Conservation (phyloP, 2,113 vertebrate genomes). For the Hypanus sabinus region DNA sequence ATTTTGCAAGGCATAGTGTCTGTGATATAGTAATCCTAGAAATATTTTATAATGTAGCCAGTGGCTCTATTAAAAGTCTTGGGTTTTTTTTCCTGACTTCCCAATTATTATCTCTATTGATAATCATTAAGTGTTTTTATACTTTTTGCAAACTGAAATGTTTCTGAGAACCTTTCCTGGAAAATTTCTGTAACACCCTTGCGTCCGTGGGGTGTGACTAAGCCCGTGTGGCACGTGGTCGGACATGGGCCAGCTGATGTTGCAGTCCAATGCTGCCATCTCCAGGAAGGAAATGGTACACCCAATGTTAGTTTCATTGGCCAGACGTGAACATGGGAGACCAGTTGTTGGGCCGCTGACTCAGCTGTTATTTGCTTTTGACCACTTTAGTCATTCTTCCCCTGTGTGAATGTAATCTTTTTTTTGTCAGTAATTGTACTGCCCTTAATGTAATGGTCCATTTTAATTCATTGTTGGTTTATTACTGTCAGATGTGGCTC, state of each 20-base stretch:
- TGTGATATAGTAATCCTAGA: neutral
- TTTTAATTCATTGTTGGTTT: neutral
- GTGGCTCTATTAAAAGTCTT: neutral
- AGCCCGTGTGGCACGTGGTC: neutral
- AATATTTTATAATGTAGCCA: neutral
- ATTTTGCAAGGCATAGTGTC: neutral
- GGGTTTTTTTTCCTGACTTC: too few relatives aligned
- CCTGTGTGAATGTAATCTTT: neutral
- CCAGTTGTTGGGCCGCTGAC: neutral
- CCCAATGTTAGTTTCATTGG: neutral
- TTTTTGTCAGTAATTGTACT: neutral
- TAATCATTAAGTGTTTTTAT: neutral
- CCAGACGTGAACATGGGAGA: neutral
- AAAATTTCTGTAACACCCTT: neutral
- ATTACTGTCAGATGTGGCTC: neutral
- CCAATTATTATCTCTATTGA: neutral
- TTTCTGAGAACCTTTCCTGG: constrained; percentile 7
- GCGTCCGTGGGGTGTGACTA: neutral
- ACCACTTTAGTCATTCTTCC: neutral
- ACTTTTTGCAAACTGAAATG: neutral
- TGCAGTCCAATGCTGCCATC: neutral
- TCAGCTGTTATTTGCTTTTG: neutral
- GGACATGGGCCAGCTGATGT: neutral
- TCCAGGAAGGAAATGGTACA: neutral
- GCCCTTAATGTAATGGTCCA: neutral